Base-by-base conservation (phyloP, 2,113 vertebrate species). In the Bubo blakistoni region DNA sequence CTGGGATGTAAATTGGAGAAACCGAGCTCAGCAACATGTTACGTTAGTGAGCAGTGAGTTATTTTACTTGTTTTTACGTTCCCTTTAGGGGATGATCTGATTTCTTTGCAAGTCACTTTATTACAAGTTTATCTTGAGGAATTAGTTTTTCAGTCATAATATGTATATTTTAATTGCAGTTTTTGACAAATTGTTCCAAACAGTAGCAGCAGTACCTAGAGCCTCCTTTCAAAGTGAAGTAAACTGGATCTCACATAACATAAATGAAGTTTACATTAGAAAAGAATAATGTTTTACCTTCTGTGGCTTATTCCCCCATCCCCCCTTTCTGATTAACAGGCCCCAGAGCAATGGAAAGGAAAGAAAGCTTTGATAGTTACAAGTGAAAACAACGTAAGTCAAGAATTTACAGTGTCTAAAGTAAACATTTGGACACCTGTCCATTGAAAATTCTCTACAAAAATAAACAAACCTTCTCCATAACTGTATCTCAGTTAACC, bases 1-100 rank as follows among this genome's bases (percentile, higher is more conserved):
- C 95, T 93, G 95, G n/a, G 97, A 92, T 85, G 90, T 16, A 92
- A 96, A 97, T 84, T 96, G 91, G 76, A 92, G 55, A 76, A 88
- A 81, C 47, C 2, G 7, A 70, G 93, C 95, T 90, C 80, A 96
- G 47, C 34, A 95, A 83, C 92, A 54, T 18, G 36, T 29, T 52
- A 79, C 7, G 15, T 74, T 61, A 63, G 72, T 44, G 55, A 86
- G 91, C 86, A 86, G 18, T 29, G 26, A 86, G 63, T 91, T 87
- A 36, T 88, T 95, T 78, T 21, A 14, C 30, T 91, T 57, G 30
- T 3, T 49, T 69, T 73, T 58, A n/a, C 77, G 30, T 57, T 88
- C n/a, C 54, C 72, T 86, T 95, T 49, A 85, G 91, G 81, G 70
- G 40, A 72, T 15, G 40, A 78, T 52, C 38, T n/a, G 38, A 81